Evolutionary conservation across 1,140 invertebrate genomes (phyloP).

Genomic region (Brachionus plicatilis): DNA sequence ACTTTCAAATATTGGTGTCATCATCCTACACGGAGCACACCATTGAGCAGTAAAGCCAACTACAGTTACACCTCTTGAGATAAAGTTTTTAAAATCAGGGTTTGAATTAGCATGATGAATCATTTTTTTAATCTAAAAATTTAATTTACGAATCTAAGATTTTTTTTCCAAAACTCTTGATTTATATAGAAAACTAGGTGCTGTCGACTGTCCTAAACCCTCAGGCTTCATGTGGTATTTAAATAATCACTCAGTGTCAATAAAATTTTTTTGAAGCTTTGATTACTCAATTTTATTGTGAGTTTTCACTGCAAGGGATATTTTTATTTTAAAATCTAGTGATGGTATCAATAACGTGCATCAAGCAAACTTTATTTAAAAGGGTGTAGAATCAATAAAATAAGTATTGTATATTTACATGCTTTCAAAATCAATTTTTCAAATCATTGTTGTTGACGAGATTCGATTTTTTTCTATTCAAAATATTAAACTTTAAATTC

Average conservation of each 20-base stretch:
- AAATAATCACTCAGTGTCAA: background rate
- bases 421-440: background rate
- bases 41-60: conserved; percentile 6
- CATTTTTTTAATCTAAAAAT: background rate
- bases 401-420: background rate
- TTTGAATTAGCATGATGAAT: background rate
- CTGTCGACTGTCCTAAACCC: too few species aligned
- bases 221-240: background rate
- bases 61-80: background rate
- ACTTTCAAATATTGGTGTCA: conserved; percentile 2
- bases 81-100: background rate
- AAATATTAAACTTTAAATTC: background rate
- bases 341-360: background rate
- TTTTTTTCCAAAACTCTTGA: background rate
- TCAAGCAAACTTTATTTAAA: background rate
- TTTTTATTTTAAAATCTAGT: background rate
- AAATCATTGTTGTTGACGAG: background rate
- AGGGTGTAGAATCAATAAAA: background rate
- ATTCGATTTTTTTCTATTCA: background rate
- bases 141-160: background rate
- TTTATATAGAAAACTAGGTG: background rate
- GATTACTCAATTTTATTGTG: background rate
- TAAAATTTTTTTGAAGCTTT: background rate
- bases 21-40: conserved; percentile 37
- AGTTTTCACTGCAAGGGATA: background rate